phyloP scores from a whole-genome alignment of 2,113 vertebrate genomes.

The Maccullochella peelii region DNA sequence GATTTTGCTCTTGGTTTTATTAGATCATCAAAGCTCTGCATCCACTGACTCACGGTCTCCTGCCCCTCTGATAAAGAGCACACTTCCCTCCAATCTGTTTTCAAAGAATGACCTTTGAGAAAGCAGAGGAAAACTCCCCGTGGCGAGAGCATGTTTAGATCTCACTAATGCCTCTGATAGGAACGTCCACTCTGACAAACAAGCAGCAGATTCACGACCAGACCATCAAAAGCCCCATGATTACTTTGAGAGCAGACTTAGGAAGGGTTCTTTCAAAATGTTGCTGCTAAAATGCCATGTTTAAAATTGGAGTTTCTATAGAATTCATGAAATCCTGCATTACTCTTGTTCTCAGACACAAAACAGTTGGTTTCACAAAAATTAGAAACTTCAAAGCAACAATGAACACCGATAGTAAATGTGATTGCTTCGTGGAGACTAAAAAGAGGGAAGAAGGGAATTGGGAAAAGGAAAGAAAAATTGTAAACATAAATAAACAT shows the following conservation, averaged over 20 bases:
- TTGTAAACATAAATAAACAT: constrained; percentile 27
- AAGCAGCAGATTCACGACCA: constrained; percentile 42
- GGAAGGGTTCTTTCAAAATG: not conserved
- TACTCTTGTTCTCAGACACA: constrained; percentile 5
- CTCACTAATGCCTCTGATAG: constrained; percentile 61
- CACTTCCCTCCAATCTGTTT: constrained; percentile 72
- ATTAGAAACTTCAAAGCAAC: constrained; percentile 9
- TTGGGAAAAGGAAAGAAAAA: constrained; percentile 2
- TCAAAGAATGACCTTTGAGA: constrained; percentile 75
- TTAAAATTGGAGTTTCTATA: not conserved
- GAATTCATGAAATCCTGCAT: not conserved
- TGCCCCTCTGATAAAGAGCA: constrained; percentile 74
- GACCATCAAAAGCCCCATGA: constrained; percentile 15
- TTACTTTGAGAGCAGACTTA: not conserved
- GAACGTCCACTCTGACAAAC: constrained; percentile 57
- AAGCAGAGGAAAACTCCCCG: constrained; percentile 60
- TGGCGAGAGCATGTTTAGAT: constrained; percentile 66
- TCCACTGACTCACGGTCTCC: constrained; percentile 72
- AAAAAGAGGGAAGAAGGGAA: constrained; percentile 7
- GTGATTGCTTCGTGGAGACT: not conserved
- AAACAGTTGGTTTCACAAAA: constrained; percentile 3
- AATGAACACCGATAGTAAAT: not conserved
- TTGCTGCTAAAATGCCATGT: not conserved
- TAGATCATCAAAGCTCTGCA: constrained; percentile 69
- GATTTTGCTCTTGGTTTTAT: constrained; percentile 72